These are phyloP conservation scores for Xenus cinereus DNA, from an alignment of 2,113 vertebrate species.

Conservation along the genomic window DNA sequence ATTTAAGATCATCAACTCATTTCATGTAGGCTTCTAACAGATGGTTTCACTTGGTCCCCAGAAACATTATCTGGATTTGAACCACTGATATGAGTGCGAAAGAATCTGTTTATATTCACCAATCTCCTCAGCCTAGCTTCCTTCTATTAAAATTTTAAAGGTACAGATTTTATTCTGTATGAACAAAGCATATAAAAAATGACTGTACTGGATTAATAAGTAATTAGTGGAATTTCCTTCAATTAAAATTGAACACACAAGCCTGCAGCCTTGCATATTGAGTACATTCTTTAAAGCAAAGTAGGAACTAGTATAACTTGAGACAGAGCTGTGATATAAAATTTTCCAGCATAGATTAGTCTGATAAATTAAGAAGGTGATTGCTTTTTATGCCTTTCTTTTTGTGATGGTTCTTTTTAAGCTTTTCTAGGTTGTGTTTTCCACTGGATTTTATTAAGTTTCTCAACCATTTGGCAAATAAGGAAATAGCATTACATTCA, in stretches of 20 bases:
- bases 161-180: slow-evolving; percentile 6
- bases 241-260: slow-evolving; percentile 29
- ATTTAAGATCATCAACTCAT: slow-evolving; percentile 37
- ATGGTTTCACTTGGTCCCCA: slow-evolving; percentile 38
- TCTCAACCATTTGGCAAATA: background rate
- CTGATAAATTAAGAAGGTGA: background rate
- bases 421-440: background rate
- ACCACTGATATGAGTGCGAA: background rate
- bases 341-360: background rate
- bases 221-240: slow-evolving; percentile 47
- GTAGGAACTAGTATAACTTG: background rate
- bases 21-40: slow-evolving; percentile 41
- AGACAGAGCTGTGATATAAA: background rate
- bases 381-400: background rate
- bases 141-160: slow-evolving; percentile 33
- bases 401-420: background rate
- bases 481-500: background rate
- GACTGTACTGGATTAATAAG: slow-evolving; percentile 12
- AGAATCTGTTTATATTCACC: slow-evolving; percentile 31
- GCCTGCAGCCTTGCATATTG: slow-evolving; percentile 30
- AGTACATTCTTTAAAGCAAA: slow-evolving; percentile 23
- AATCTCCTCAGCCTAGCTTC: background rate
- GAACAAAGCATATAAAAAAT: slow-evolving; percentile 17
- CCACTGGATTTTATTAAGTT: background rate
- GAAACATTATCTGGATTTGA: slow-evolving; percentile 10